Conservation (phyloP, 2,113 vertebrate species). For the Uria lomvia region DNA sequence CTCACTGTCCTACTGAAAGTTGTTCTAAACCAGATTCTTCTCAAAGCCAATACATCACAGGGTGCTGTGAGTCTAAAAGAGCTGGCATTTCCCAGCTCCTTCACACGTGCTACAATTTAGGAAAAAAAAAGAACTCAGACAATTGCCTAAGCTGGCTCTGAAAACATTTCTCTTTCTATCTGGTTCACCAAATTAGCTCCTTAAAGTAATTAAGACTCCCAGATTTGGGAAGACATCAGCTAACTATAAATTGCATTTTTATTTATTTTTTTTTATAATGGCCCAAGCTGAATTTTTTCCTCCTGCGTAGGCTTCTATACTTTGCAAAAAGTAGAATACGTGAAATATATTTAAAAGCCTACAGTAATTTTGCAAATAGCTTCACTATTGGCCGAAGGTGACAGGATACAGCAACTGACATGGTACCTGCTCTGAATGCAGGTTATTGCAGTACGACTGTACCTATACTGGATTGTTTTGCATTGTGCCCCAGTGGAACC, state of each 20-base stretch:
- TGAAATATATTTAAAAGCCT: slow-evolving; percentile 4
- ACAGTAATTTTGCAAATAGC: not conserved
- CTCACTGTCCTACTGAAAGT: not conserved
- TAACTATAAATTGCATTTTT: not conserved
- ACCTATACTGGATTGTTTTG: slow-evolving; percentile 16
- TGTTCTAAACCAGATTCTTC: not conserved
- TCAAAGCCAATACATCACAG: not conserved
- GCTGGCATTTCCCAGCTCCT: not conserved
- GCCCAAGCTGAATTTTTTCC: not conserved
- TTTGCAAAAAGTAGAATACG: not conserved
- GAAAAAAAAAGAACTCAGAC: not conserved
- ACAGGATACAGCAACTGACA: not conserved
- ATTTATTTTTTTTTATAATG: not conserved
- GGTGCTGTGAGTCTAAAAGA: not conserved
- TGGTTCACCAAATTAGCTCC: not conserved
- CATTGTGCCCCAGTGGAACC: slow-evolving; percentile 56
- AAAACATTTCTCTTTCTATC: not conserved
- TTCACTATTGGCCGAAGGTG: slow-evolving; percentile 15
- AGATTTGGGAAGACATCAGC: not conserved
- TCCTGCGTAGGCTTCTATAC: not conserved
- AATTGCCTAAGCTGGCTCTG: not conserved
- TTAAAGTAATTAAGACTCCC: not conserved
- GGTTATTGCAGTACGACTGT: not conserved
- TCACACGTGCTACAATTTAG: not conserved
- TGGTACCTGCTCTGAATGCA: slow-evolving; percentile 28